Evolutionary conservation across 1,140 invertebrate species (phyloP).

Genomic region (Goniozus legneri): DNA sequence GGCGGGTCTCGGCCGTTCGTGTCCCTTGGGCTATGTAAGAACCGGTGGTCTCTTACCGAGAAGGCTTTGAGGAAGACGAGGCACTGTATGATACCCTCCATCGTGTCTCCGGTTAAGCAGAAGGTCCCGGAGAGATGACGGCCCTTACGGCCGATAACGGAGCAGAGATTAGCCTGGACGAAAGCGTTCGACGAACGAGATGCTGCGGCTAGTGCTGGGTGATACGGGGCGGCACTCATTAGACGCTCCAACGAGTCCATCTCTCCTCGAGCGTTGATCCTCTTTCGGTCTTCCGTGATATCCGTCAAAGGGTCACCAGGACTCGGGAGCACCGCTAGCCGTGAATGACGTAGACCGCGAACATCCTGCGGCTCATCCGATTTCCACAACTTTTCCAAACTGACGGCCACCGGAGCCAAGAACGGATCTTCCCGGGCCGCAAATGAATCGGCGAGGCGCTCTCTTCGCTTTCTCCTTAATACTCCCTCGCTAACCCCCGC

Average conservation of each 20-base stretch:
- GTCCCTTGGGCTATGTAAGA: no score
- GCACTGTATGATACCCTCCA: slow-evolving; percentile 90
- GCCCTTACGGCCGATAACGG: slow-evolving; percentile 71
- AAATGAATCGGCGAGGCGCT: no score
- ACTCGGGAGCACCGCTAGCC: no score
- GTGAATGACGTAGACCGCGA: no score
- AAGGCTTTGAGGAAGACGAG: slow-evolving; percentile 88
- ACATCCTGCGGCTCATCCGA: no score
- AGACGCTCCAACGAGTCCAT: slow-evolving; percentile 77
- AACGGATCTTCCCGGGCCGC: no score
- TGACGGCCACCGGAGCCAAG: no score
- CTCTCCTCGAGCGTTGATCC: slow-evolving; percentile 24
- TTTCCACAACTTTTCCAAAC: no score
- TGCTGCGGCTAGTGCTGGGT: slow-evolving; percentile 61
- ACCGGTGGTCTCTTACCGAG: slow-evolving; percentile 69
- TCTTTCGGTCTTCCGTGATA: slow-evolving; percentile 4
- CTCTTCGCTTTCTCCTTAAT: no score
- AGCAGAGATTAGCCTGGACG: slow-evolving; percentile 72
- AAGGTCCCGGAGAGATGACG: slow-evolving; percentile 81
- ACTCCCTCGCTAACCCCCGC: no score
- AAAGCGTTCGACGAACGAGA: slow-evolving; percentile 64
- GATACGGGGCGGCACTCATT: slow-evolving; percentile 67
- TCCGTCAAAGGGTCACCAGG: not conserved
- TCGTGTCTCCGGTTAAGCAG: slow-evolving; percentile 82
- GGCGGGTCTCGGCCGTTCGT: no score